Conservation (phyloP, 2,113 vertebrate genomes). For the Pleuronectes platessa region DNA sequence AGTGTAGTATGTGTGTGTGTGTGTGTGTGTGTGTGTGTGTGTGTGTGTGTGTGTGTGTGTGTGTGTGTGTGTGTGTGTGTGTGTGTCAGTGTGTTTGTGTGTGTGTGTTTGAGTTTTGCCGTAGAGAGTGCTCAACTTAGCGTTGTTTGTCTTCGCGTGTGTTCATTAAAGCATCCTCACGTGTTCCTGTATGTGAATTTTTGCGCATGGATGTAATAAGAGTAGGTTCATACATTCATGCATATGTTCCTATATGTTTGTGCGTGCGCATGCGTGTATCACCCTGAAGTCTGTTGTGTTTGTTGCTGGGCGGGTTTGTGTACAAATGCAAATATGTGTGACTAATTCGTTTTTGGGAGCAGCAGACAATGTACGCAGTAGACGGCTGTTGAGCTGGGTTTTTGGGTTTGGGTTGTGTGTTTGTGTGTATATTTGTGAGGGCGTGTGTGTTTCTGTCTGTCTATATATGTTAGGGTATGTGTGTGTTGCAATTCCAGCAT, state of each 20-base stretch:
- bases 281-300: slow-evolving; percentile 47
- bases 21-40: slow-evolving; percentile 17
- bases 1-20: slow-evolving; percentile 58
- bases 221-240: slow-evolving; percentile 4
- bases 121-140: not conserved
- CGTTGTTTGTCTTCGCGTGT: slow-evolving; percentile 45
- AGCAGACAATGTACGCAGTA: slow-evolving; percentile 51
- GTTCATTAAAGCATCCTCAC: slow-evolving; percentile 38
- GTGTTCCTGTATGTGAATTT: slow-evolving; percentile 30
- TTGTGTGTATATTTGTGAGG: slow-evolving; percentile 12
- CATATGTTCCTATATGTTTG: too few relatives aligned
- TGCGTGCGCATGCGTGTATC: slow-evolving; percentile 18
- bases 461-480: slow-evolving; percentile 31
- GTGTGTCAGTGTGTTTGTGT: slow-evolving; percentile 16
- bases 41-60: slow-evolving; percentile 27
- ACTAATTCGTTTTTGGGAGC: slow-evolving; percentile 74
- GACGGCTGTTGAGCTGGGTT: slow-evolving; percentile 39
- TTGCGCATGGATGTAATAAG: not conserved
- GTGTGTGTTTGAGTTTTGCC: slow-evolving; percentile 5
- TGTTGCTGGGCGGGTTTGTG: slow-evolving; percentile 76
- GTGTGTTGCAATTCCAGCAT: slow-evolving; percentile 60
- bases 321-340: slow-evolving; percentile 77
- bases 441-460: slow-evolving; percentile 27
- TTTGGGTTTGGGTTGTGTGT: slow-evolving; percentile 37
- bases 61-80: slow-evolving; percentile 29